Evolutionary conservation across 2,797 vertebrate species (phyloP).

Genomic region (Sciurus vulgaris): DNA sequence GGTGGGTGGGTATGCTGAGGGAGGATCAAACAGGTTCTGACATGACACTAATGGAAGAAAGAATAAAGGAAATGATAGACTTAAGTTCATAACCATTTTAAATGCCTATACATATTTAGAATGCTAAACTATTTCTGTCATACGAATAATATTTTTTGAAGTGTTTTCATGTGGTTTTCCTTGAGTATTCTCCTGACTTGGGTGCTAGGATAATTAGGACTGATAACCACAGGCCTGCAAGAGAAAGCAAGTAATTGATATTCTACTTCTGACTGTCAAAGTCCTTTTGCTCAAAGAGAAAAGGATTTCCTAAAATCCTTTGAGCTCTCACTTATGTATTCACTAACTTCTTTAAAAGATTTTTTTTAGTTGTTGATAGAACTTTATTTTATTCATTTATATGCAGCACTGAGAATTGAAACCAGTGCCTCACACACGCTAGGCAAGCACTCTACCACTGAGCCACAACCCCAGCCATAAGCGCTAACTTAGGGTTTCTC

Average conservation of each 20-base stretch:
- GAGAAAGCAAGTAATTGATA: not conserved
- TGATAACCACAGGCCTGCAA: not conserved
- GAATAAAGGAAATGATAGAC: too few relatives aligned
- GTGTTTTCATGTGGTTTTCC: slow-evolving; percentile 1
- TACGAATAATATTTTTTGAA: not conserved
- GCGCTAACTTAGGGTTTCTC: not conserved
- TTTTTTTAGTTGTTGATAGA: too few relatives aligned
- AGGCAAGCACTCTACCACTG: too few relatives aligned
- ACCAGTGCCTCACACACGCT: too few relatives aligned
- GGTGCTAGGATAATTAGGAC: not conserved
- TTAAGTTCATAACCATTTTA: not conserved
- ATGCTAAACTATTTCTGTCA: not conserved
- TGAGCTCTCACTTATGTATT: not conserved
- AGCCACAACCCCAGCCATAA: not conserved
- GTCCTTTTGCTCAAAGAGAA: not conserved
- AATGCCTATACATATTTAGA: not conserved
- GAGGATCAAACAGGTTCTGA: not conserved
- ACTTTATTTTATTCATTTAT: too few relatives aligned
- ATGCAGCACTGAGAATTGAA: too few relatives aligned
- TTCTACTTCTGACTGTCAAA: not conserved
- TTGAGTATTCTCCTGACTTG: not conserved
- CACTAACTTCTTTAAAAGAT: too few relatives aligned
- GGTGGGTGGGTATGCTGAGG: too few relatives aligned
- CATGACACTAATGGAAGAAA: too few relatives aligned
- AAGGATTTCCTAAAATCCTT: slow-evolving; percentile 2